Percentiles rank a stretch among this genome's conserved stretches.
These are phyloP conservation scores for Pomacea canaliculata DNA, from an alignment of 2,888 invertebrate species.

Conservation along the genomic window DNA sequence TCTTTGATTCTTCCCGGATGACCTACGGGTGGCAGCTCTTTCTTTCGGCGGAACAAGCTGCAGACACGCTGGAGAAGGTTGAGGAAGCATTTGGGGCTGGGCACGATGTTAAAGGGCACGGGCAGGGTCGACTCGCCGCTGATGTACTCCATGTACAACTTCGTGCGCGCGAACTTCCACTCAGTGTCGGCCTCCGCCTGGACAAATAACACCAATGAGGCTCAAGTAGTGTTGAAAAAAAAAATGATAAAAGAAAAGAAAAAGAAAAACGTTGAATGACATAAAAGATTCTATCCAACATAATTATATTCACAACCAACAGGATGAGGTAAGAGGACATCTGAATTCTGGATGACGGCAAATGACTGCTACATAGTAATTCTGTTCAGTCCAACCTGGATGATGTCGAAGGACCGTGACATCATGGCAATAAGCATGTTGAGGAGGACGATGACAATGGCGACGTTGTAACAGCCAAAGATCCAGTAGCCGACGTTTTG, in stretches of 20 bases:
- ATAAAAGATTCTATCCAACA: too few species aligned
- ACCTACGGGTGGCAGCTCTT: constrained; percentile 34
- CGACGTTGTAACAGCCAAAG: constrained; percentile 72
- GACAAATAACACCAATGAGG: not conserved
- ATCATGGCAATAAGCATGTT: constrained; percentile 73
- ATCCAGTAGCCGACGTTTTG: constrained; percentile 71
- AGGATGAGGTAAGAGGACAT: not conserved
- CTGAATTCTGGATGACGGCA: not conserved
- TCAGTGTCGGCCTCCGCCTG: constrained; percentile 67
- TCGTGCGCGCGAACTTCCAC: constrained; percentile 68
- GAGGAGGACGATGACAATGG: constrained; percentile 71
- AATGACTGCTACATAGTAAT: not conserved
- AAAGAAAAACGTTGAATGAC: too few species aligned
- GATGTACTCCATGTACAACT: constrained; percentile 71
- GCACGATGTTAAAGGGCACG: constrained; percentile 68
- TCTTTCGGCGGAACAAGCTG: constrained; percentile 13
- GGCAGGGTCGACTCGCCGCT: constrained; percentile 73
- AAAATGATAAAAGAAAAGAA: not conserved
- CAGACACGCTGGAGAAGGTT: constrained; percentile 30
- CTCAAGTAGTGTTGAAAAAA: not conserved
- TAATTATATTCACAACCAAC: too few species aligned
- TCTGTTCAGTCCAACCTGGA: constrained; percentile 59
- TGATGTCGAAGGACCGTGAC: constrained; percentile 78
- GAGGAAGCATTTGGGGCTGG: constrained; percentile 39
- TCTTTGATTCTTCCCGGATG: constrained; percentile 55